phyloP scores from a whole-genome alignment of 1,140 invertebrate genomes.

The Archivesica marissinica region DNA sequence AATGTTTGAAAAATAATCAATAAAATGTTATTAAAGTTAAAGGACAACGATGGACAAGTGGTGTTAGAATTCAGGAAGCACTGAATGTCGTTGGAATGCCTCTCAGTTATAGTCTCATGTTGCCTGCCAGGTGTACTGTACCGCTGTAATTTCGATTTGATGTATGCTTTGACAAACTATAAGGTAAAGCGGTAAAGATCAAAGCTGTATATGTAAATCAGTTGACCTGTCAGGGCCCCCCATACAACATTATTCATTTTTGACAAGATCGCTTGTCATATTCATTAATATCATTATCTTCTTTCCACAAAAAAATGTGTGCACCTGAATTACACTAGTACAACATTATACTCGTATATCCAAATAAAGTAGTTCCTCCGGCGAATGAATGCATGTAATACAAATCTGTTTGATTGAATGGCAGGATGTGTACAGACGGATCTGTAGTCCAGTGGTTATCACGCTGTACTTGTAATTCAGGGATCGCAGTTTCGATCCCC shows the following conservation, averaged over 20 bases:
- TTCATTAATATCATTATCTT: constrained; percentile 21
- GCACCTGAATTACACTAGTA: background rate
- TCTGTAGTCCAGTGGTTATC: too few species aligned
- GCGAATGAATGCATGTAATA: too few species aligned
- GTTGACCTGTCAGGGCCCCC: constrained; percentile 27
- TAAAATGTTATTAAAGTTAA: too few species aligned
- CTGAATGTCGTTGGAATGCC: too few species aligned
- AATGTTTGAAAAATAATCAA: too few species aligned
- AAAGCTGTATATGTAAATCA: constrained; percentile 40
- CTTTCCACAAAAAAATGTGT: background rate
- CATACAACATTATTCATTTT: constrained; percentile 16
- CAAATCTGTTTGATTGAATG: background rate
- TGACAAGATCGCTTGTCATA: background rate
- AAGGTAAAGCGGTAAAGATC: constrained; percentile 32
- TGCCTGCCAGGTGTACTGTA: constrained; percentile 4
- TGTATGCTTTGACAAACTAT: constrained; percentile 20
- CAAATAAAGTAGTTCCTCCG: too few species aligned
- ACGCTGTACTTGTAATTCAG: too few species aligned
- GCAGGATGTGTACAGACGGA: background rate
- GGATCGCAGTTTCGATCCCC: too few species aligned
- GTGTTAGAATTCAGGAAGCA: too few species aligned
- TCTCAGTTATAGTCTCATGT: too few species aligned
- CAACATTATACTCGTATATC: too few species aligned
- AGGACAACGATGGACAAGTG: too few species aligned
- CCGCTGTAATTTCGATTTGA: background rate